A percentile compares a stretch with the other conserved stretches of the same genome.
Evolutionary conservation across 2,888 invertebrate species (phyloP).

Genomic region (Abrostola triplasia): DNA sequence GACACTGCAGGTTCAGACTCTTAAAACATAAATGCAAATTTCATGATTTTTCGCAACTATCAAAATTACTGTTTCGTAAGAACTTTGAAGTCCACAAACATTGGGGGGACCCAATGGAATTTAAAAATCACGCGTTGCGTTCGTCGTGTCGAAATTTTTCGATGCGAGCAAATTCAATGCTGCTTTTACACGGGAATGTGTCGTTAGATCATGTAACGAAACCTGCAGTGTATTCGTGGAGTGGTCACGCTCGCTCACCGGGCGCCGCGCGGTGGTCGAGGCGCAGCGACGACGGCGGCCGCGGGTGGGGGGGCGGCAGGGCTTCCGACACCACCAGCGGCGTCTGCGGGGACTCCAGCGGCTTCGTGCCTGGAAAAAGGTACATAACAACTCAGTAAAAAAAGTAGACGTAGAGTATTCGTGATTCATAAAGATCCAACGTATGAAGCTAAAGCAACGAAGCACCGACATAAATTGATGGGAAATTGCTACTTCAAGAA

Average conservation of each 20-base stretch:
- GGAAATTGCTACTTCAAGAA: neutral
- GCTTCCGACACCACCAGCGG: slow-evolving; percentile 90
- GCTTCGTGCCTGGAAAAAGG: slow-evolving; percentile 89
- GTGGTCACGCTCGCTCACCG: slow-evolving; percentile 87
- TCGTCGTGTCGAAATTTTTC: slow-evolving; percentile 55
- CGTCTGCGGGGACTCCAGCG: slow-evolving; percentile 95
- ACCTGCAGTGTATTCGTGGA: slow-evolving; percentile 79
- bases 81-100: slow-evolving; percentile 44
- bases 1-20: slow-evolving; percentile 81
- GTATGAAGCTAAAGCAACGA: too few relatives aligned
- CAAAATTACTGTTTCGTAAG: slow-evolving; percentile 42
- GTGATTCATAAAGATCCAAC: neutral
- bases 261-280: slow-evolving; percentile 88
- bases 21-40: slow-evolving; percentile 76
- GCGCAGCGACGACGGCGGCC: slow-evolving; percentile 84
- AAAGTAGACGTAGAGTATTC: neutral
- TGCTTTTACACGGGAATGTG: slow-evolving; percentile 73
- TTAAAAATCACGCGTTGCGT: slow-evolving; percentile 54
- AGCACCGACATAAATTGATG: too few relatives aligned
- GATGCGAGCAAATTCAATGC: slow-evolving; percentile 49
- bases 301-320: slow-evolving; percentile 82
- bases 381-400: neutral
- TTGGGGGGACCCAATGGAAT: slow-evolving; percentile 22
- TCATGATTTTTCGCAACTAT: slow-evolving; percentile 57
- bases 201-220: slow-evolving; percentile 65